These are phyloP conservation scores for Tachina grossa DNA, from an alignment of 2,888 invertebrate genomes.

Conservation along the genomic window DNA sequence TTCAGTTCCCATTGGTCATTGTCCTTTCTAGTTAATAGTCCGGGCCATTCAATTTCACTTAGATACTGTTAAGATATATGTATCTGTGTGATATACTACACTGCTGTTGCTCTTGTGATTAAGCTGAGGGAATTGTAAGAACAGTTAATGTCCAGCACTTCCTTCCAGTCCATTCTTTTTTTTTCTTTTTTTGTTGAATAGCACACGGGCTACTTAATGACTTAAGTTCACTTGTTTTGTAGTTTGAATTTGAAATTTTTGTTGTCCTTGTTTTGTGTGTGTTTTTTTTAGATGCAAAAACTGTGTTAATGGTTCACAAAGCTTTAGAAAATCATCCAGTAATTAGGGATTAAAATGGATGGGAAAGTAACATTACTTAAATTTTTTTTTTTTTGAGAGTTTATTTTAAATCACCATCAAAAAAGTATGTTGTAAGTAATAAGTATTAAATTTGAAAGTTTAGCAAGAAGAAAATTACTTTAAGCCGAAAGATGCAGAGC, in stretches of 20 bases:
- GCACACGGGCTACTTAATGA: constrained; percentile 58
- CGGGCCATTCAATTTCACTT: constrained; percentile 67
- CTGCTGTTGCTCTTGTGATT: constrained; percentile 14
- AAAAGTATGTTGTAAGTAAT: not conserved
- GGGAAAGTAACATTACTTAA: not conserved
- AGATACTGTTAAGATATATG: constrained; percentile 56
- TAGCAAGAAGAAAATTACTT: too few relatives aligned
- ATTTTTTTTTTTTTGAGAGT: not conserved
- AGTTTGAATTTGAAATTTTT: constrained; percentile 20
- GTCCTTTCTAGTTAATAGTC: constrained; percentile 58
- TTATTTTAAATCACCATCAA: not conserved
- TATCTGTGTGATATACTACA: constrained; percentile 49
- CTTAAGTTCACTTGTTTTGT: constrained; percentile 48
- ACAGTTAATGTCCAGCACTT: constrained; percentile 48
- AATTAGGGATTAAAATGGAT: not conserved
- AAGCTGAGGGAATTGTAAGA: constrained; percentile 30
- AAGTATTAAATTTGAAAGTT: not conserved
- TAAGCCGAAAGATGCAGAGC: too few relatives aligned
- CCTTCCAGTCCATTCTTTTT: not conserved
- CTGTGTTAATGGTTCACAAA: constrained; percentile 60
- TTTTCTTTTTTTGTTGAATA: not conserved
- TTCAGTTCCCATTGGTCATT: constrained; percentile 24
- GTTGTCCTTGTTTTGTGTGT: constrained; percentile 5
- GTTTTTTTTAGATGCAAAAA: constrained; percentile 11
- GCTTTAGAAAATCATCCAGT: not conserved